These are phyloP conservation scores for Podilymbus podiceps DNA, from an alignment of 2,113 vertebrate species.

Conservation along the genomic window DNA sequence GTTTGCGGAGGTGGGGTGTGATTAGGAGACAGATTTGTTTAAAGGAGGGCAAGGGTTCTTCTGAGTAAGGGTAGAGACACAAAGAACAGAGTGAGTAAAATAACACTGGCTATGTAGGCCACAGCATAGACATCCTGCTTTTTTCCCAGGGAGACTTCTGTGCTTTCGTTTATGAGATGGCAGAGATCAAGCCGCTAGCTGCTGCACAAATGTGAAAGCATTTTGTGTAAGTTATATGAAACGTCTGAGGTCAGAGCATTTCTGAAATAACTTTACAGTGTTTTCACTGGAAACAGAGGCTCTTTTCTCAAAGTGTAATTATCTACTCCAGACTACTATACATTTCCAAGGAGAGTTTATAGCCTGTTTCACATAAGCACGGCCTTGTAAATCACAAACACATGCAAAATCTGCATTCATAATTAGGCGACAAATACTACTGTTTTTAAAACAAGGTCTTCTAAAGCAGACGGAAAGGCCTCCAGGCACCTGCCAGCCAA, in stretches of 20 bases:
- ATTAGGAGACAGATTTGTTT: constrained; percentile 53
- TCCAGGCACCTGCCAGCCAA: constrained; percentile 52
- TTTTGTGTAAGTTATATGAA: constrained; percentile 34
- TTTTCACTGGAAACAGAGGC: constrained; percentile 63
- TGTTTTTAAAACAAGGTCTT: constrained; percentile 19
- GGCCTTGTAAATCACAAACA: constrained; percentile 53
- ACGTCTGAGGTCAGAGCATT: constrained; percentile 52
- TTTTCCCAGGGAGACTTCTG: constrained; percentile 41
- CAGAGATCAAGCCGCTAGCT: constrained; percentile 23
- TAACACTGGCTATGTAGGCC: constrained; percentile 26
- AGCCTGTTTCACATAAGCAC: constrained; percentile 34
- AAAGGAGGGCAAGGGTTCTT: constrained; percentile 42
- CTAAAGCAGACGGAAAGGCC: constrained; percentile 38
- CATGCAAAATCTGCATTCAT: constrained; percentile 54
- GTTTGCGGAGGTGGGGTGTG: not conserved
- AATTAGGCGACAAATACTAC: constrained; percentile 40
- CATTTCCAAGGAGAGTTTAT: constrained; percentile 27
- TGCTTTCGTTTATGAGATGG: constrained; percentile 41
- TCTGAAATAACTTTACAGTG: constrained; percentile 51
- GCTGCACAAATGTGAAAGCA: constrained; percentile 50
- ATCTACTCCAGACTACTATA: constrained; percentile 46
- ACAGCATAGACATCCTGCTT: not conserved
- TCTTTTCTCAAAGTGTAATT: constrained; percentile 49
- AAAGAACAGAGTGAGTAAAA: constrained; percentile 50
- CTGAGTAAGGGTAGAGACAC: constrained; percentile 35